phyloP scores from a whole-genome alignment of 2,888 invertebrate species.

The Drosophila lutescens region DNA sequence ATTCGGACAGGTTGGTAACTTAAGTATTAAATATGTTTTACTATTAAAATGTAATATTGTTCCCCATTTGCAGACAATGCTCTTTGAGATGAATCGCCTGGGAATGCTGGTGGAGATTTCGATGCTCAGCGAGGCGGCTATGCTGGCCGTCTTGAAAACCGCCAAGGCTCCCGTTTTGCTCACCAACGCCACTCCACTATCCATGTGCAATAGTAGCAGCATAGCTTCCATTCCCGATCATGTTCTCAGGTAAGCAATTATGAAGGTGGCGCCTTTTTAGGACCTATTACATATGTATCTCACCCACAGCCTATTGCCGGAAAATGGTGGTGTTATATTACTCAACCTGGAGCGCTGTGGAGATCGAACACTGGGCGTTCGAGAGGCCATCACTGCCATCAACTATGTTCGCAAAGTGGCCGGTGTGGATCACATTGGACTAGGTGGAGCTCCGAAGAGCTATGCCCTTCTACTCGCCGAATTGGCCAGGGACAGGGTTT shows the following conservation, averaged over 20 bases:
- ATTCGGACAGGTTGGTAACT: conserved; percentile 82
- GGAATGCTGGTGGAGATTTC: conserved; percentile 89
- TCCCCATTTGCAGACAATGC: conserved; percentile 85
- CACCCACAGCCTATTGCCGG: conserved; percentile 71
- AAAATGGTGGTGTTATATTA: conserved; percentile 88
- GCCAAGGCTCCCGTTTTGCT: conserved; percentile 88
- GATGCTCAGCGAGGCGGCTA: conserved; percentile 87
- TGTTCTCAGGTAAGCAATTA: conserved; percentile 85
- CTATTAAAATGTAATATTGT: neutral
- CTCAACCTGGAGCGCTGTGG: conserved; percentile 86
- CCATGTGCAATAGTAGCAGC: conserved; percentile 88
- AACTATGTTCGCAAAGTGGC: conserved; percentile 88
- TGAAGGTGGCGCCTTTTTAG: too few species aligned
- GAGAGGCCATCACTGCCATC: conserved; percentile 86
- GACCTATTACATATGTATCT: neutral
- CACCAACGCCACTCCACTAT: conserved; percentile 88
- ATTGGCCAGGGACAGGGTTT: conserved; percentile 86
- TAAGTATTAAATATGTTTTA: neutral
- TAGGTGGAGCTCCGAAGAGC: conserved; percentile 85
- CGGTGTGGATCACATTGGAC: conserved; percentile 88
- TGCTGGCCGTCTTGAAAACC: conserved; percentile 86
- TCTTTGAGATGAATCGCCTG: conserved; percentile 88
- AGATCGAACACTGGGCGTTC: conserved; percentile 82
- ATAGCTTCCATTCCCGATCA: conserved; percentile 93
- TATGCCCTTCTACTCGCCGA: conserved; percentile 88